Evolutionary conservation across 2,888 invertebrate genomes (phyloP).

Genomic region (Arrhopalites spinosus): DNA sequence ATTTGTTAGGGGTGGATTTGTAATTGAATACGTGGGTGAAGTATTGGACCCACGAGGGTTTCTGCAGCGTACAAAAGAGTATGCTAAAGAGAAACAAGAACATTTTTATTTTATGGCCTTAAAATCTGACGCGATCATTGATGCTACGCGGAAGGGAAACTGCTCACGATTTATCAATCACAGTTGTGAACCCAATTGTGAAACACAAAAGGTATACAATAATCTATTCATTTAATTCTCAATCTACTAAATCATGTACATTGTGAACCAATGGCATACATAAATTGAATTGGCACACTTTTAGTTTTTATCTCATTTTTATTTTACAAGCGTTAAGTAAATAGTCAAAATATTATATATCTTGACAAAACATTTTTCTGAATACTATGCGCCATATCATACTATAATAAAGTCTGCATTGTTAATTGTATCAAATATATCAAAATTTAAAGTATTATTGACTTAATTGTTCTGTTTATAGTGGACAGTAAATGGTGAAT

Average conservation of each 20-base stretch:
- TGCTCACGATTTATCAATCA: conserved; percentile 98
- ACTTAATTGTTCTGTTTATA: conserved; percentile 56
- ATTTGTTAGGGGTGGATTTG: conserved; percentile 89
- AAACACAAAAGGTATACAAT: conserved; percentile 83
- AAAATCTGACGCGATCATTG: conserved; percentile 90
- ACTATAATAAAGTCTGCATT: too few species aligned
- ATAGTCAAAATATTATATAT: too few species aligned
- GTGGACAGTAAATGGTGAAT: conserved; percentile 90
- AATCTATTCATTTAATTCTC: too few species aligned
- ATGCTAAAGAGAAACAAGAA: conserved; percentile 84
- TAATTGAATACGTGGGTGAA: conserved; percentile 99
- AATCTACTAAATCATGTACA: too few species aligned
- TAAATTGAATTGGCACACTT: too few species aligned
- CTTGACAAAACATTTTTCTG: too few species aligned
- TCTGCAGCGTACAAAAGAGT: conserved; percentile 81
- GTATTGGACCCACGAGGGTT: conserved; percentile 90
- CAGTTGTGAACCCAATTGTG: conserved; percentile 97
- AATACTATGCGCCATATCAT: too few species aligned
- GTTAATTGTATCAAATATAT: too few species aligned
- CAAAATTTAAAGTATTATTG: too few species aligned
- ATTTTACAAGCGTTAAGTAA: too few species aligned
- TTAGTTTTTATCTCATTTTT: too few species aligned
- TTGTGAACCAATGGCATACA: too few species aligned
- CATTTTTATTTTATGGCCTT: conserved; percentile 99
- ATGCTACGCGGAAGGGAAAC: conserved; percentile 95